Base-by-base conservation (phyloP, 2,113 vertebrate species). In the Microcebus jonahi region DNA sequence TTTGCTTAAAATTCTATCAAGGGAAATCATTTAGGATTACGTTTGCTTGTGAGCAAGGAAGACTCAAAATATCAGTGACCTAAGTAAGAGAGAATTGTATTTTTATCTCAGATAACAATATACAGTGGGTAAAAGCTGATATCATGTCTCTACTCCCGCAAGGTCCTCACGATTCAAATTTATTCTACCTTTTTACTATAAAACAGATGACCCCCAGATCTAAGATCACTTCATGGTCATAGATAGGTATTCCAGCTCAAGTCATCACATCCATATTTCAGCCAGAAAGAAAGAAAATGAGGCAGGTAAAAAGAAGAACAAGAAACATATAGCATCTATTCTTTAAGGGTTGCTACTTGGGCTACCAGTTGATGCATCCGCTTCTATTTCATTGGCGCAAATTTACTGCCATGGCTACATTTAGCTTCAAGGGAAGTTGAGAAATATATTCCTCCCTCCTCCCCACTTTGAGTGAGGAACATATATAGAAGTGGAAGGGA, bases 71-170 rank as follows among this genome's bases (percentile, higher is more conserved):
- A 80, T 68, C 48, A 25, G 1, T 45, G 14, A 1, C 11, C 29
- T 75, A 80, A 91, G 13, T 42, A 61, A 77, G 14, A 77, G 2
- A 65, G 1, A 29, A 48, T 91, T 90, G 77, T 71, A 25, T 71
- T 91, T 96, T 76, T 80, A 42, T 55, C 8, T 61, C 2, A 57
- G 71, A n/a, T 12, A 75, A 21, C 17, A 29, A 55, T 55, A 63
- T 4, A 63, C 10, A 55, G 12, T 29, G 31, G 0, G 3, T 36
- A 20, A 17, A 55, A 29, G 7, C 13, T 29, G 1, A 15, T 81
- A 25, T 57, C 4, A 57, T 34, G 8, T 18, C 17, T 91, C 14
- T 48, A 2, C 1, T 70, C 53, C 59, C 25, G 65, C 21, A 34
- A 21, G 13, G 12, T 18, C 15, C 15, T 65, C 73, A 59, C 13